Conservation (phyloP, 2,113 vertebrate genomes). For the Chaenocephalus aceratus region DNA sequence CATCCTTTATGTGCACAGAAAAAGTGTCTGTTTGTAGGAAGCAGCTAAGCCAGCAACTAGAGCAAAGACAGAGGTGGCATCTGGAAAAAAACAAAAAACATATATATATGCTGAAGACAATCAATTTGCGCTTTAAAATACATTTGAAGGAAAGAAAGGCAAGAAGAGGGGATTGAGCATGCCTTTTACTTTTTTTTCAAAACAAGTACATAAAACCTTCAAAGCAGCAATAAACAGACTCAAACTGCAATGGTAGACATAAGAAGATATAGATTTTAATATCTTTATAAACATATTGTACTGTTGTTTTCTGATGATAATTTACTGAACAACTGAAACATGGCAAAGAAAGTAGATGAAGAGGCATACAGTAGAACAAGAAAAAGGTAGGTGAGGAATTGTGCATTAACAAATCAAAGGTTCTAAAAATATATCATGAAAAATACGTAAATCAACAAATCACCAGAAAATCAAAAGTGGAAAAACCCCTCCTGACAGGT, state of each 20-base stretch:
- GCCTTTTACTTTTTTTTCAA: conserved; percentile 10
- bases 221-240: conserved; percentile 61
- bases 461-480: conserved; percentile 54
- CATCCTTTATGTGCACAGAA: conserved; percentile 1
- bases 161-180: not conserved
- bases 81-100: too few relatives aligned
- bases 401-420: conserved; percentile 74
- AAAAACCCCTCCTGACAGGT: conserved; percentile 63
- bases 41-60: conserved; percentile 35
- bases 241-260: conserved; percentile 80
- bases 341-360: conserved; percentile 72
- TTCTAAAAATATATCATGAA: conserved; percentile 73
- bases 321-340: conserved; percentile 76
- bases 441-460: conserved; percentile 67
- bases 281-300: conserved; percentile 91
- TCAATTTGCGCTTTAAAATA: conserved; percentile 54
- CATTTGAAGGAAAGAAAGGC: conserved; percentile 42
- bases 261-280: conserved; percentile 92
- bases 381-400: conserved; percentile 58
- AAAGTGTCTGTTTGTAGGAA: conserved; percentile 33
- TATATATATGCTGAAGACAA: conserved; percentile 1
- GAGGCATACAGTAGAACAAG: conserved; percentile 61
- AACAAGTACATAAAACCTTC: conserved; percentile 9
- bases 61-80: conserved; percentile 28
- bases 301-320: conserved; percentile 81